phyloP scores from a whole-genome alignment of 2,797 vertebrate genomes.

The Muraenolepis orangiensis region DNA sequence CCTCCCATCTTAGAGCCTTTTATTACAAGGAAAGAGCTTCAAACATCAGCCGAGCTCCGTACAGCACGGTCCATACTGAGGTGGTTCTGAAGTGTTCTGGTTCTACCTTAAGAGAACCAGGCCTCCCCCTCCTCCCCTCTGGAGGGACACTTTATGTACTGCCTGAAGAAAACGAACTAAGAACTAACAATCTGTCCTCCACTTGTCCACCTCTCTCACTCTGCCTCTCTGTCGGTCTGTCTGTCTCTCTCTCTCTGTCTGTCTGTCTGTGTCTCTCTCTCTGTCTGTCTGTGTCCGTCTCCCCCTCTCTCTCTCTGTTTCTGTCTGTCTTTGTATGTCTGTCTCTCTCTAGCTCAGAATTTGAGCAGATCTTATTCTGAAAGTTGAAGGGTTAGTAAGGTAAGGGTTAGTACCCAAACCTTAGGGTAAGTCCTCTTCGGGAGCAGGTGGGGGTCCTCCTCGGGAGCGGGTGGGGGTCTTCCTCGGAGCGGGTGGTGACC shows the following conservation, averaged over 20 bases:
- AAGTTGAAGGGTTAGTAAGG: too few relatives aligned
- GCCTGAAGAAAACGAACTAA: constrained; percentile 39
- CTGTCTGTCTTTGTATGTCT: background rate
- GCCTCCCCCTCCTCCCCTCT: constrained; percentile 10
- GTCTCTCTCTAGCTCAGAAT: constrained; percentile 28
- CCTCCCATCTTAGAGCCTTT: background rate
- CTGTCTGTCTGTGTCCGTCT: background rate
- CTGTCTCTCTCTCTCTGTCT: background rate
- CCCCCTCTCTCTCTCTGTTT: background rate
- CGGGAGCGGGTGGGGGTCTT: too few relatives aligned
- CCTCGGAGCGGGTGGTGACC: too few relatives aligned
- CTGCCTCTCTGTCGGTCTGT: background rate
- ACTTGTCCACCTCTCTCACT: background rate
- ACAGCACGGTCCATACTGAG: background rate
- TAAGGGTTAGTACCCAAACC: too few relatives aligned
- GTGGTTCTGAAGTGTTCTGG: constrained; percentile 13
- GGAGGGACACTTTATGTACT: constrained; percentile 45
- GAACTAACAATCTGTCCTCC: constrained; percentile 35
- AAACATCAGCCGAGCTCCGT: background rate
- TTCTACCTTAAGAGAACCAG: constrained; percentile 42
- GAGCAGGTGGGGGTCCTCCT: too few relatives aligned
- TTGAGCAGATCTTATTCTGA: too few relatives aligned
- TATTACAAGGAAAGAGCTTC: background rate
- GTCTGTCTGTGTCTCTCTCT: too few relatives aligned
- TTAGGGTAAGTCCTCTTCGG: too few relatives aligned